A percentile compares a stretch with the other conserved stretches of the same genome.
These are phyloP conservation scores for Thunnus thynnus DNA, from an alignment of 2,113 vertebrate species.

Conservation along the genomic window DNA sequence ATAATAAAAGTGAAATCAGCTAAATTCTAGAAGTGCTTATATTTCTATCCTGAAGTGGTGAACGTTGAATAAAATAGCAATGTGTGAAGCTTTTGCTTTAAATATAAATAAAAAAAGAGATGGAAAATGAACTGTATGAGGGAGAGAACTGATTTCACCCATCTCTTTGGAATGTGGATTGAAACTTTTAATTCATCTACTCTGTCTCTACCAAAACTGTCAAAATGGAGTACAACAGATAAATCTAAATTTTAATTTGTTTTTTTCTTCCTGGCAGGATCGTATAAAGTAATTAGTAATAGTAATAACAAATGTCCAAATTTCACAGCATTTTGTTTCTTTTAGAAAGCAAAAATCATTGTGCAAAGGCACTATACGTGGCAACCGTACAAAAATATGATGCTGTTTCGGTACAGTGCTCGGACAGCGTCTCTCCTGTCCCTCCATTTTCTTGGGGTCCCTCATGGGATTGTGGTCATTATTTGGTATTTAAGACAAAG, in stretches of 20 bases:
- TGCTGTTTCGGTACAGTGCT: constrained; percentile 91
- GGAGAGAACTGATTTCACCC: constrained; percentile 65
- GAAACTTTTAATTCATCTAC: constrained; percentile 55
- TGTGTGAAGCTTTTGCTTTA: constrained; percentile 84
- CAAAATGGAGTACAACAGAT: constrained; percentile 35
- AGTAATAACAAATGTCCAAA: constrained; percentile 75
- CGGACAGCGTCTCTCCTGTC: constrained; percentile 80
- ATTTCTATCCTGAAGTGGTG: constrained; percentile 85
- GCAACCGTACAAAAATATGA: constrained; percentile 81
- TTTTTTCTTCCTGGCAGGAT: constrained; percentile 65
- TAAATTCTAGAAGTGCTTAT: constrained; percentile 92
- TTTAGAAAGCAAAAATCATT: constrained; percentile 82
- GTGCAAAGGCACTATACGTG: constrained; percentile 90
- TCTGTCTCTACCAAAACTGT: constrained; percentile 41
- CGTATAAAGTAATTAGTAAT: constrained; percentile 56
- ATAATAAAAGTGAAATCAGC: constrained; percentile 82
- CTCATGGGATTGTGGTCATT: constrained; percentile 51
- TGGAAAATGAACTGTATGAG: constrained; percentile 71
- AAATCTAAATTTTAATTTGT: constrained; percentile 48
- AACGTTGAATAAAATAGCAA: constrained; percentile 84
- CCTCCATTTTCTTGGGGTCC: constrained; percentile 51
- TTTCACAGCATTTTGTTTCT: constrained; percentile 92
- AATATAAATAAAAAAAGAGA: constrained; percentile 86
- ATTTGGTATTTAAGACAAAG: constrained; percentile 87
- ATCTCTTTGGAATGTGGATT: constrained; percentile 71